A percentile compares a stretch with the other conserved stretches of the same genome.
phyloP scores from a whole-genome alignment of 2,888 invertebrate species.

The Chymomyza caudatula region DNA sequence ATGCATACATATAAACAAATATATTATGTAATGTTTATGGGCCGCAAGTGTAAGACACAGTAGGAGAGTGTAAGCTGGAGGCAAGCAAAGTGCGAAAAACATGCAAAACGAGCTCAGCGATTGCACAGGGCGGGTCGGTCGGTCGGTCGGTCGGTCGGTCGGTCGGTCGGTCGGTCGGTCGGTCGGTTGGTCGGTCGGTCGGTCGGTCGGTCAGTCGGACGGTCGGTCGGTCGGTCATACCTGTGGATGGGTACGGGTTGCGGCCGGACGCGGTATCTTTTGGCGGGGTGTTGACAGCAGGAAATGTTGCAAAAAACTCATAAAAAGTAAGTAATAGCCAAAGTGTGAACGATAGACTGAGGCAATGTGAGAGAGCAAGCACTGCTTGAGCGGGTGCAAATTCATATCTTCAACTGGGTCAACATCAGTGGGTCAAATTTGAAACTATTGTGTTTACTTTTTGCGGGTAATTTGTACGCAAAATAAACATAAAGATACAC shows the following conservation, averaged over 20 bases:
- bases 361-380: conserved; percentile 22
- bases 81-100: not conserved
- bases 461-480: conserved; percentile 15
- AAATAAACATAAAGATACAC: not conserved
- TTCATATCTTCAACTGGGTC: conserved; percentile 51
- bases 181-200: no score
- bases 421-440: conserved; percentile 58
- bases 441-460: conserved; percentile 20
- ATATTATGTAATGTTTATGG: conserved; percentile 58
- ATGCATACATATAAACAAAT: not conserved
- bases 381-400: conserved; percentile 15
- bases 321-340: conserved; percentile 19
- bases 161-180: no score
- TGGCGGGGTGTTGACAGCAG: conserved; percentile 41
- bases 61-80: conserved; percentile 16
- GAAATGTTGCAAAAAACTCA: conserved; percentile 24
- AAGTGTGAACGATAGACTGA: conserved; percentile 8
- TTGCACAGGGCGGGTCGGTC: not conserved
- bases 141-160: no score
- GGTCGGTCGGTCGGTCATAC: no score
- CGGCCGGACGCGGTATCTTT: not conserved
- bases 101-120: conserved; percentile 3
- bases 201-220: no score
- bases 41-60: conserved; percentile 49
- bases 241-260: no score